These are phyloP conservation scores for Netelia inedita DNA, from an alignment of 2,888 invertebrate species.

Conservation along the genomic window DNA sequence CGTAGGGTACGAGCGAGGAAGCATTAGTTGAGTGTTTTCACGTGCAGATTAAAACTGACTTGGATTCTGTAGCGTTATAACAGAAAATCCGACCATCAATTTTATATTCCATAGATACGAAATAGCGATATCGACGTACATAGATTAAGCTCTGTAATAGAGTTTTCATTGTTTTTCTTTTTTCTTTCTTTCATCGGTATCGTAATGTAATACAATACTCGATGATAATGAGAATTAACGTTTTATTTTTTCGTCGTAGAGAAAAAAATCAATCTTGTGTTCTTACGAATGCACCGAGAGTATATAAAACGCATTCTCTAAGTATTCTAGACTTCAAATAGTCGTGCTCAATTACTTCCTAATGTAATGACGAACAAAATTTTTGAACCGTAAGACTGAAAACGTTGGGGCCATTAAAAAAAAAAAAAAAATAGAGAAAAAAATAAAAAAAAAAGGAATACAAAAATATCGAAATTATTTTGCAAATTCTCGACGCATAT, in stretches of 20 bases:
- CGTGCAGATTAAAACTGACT: slow-evolving; percentile 25
- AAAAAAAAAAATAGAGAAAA: no score
- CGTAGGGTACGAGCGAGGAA: slow-evolving; percentile 5
- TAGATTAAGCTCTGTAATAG: slow-evolving; percentile 32
- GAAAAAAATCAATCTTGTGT: slow-evolving; percentile 41
- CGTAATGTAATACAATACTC: slow-evolving; percentile 51
- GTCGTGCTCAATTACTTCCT: slow-evolving; percentile 77
- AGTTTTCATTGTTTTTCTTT: slow-evolving; percentile 22
- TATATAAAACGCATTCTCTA: slow-evolving; percentile 54
- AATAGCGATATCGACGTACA: slow-evolving; percentile 39
- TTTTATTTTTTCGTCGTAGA: slow-evolving; percentile 33
- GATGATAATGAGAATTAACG: slow-evolving; percentile 26
- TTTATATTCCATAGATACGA: slow-evolving; percentile 5
- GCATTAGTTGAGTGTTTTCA: slow-evolving; percentile 17
- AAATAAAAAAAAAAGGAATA: slow-evolving; percentile 20
- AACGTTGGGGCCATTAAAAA: slow-evolving; percentile 81
- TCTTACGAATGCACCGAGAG: slow-evolving; percentile 38
- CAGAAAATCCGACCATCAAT: slow-evolving; percentile 33
- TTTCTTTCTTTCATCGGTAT: slow-evolving; percentile 1
- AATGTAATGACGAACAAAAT: slow-evolving; percentile 68
- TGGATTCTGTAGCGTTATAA: slow-evolving; percentile 2
- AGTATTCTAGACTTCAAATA: slow-evolving; percentile 67
- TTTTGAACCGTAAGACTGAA: slow-evolving; percentile 80
- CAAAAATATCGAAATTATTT: slow-evolving; percentile 71
- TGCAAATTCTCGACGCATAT: slow-evolving; percentile 54